These are phyloP conservation scores for Melanotaenia nigrans DNA, from an alignment of 2,797 vertebrate species.

Conservation along the genomic window DNA sequence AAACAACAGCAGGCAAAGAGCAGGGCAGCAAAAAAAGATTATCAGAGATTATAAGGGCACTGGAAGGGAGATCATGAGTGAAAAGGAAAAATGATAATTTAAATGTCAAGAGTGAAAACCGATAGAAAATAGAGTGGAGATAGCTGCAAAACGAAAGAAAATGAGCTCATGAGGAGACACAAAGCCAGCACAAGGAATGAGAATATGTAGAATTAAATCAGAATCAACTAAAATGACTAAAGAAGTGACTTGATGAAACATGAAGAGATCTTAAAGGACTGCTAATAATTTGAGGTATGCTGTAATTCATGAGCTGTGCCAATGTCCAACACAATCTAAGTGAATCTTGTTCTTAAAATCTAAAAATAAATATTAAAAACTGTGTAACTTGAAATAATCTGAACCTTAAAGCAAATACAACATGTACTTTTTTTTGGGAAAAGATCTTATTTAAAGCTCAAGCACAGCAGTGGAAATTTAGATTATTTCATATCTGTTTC, in stretches of 20 bases:
- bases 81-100: constrained; percentile 36
- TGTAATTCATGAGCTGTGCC: background rate
- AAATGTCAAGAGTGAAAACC: constrained; percentile 34
- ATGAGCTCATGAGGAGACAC: constrained; percentile 13
- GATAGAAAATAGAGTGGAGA: constrained; percentile 4
- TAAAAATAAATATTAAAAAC: background rate
- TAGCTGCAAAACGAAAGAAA: constrained; percentile 25
- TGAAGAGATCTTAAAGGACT: constrained; percentile 36
- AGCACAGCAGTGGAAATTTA: background rate
- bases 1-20: constrained; percentile 45
- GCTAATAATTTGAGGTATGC: background rate
- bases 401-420: background rate
- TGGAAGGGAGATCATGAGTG: constrained; percentile 28
- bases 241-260: constrained; percentile 20
- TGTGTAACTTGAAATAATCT: background rate
- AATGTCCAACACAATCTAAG: accelerated
- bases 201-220: background rate
- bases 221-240: constrained; percentile 6
- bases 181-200: background rate
- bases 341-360: accelerated
- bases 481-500: background rate
- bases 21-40: constrained; percentile 15
- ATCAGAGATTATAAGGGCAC: constrained; percentile 28
- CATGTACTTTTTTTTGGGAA: background rate
- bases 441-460: background rate